Base-by-base conservation (phyloP, 2,113 vertebrate species). In the Brachypodius melanocephalos region DNA sequence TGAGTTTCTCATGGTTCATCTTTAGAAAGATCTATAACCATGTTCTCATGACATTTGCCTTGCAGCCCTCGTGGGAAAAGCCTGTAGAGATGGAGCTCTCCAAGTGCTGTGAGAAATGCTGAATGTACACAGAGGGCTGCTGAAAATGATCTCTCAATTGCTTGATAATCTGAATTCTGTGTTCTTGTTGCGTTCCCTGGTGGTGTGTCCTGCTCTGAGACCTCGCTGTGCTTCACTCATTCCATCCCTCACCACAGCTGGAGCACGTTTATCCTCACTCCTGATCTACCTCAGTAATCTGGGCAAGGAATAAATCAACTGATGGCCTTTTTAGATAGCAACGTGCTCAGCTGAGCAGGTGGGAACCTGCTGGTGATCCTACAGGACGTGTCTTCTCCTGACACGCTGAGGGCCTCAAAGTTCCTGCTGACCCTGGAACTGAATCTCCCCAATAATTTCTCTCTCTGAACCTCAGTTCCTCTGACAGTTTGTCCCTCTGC, bases 41-140 rank as follows among this genome's bases (percentile, higher is more conserved):
- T 2, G 55, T 91, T 96, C 94, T 87, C 93, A 58, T 83, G 96
- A 76, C 90, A 91, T 94, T 93, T 95, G 92, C 82, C 85, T 94
- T 84, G 42, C 67, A 85, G 46, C 46, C 57, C 54, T 46, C 0
- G 0, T 80, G 89, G 75, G 93, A 96, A 82, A 68, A 68, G 28
- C 43, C 62, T 42, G 17, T 43, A 31, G 71, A 73, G 43, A 31
- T 34, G 57, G 49, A 82, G 52, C 22, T 77, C 79, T 75, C 20
- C 54, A 9, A 52, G 52, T 4, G 34, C 43, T 48, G 79, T 85
- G 75, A 62, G 89, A 91, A 74, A 40, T 17, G 51, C 34, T 22
- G 57, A 57, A 5, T 29, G 40, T 17, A 31, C 24, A 7, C 54
- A 61, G 45, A 57, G 68, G 66, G 38, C 79, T 49, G 54, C 3